Conservation (phyloP, 2,888 invertebrate species). For the Leucoptera coffeella region DNA sequence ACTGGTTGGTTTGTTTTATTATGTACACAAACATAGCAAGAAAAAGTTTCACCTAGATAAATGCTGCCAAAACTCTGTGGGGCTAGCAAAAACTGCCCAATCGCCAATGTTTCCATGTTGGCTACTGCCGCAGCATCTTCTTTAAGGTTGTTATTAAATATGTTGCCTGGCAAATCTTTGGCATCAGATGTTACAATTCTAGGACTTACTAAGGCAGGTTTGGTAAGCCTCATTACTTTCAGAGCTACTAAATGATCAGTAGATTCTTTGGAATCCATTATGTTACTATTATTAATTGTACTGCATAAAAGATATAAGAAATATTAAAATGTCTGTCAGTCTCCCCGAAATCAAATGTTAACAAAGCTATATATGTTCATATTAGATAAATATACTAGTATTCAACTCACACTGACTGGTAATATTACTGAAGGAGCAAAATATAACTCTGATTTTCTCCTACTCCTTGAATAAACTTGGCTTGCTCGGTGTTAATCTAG, state of each 20-base stretch:
- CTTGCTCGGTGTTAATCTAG: too few species aligned
- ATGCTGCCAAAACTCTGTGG: conserved; percentile 98
- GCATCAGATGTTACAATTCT: conserved; percentile 78
- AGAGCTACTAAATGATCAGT: conserved; percentile 57
- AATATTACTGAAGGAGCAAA: too few species aligned
- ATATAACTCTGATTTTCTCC: too few species aligned
- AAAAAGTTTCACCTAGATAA: conserved; percentile 96
- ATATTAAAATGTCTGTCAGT: too few species aligned
- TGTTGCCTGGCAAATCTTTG: conserved; percentile 77
- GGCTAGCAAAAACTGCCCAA: conserved; percentile 84
- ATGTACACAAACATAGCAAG: conserved; percentile 94
- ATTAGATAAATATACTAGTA: too few species aligned
- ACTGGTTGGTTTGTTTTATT: conserved; percentile 87
- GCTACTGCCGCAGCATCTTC: conserved; percentile 79
- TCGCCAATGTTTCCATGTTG: conserved; percentile 74
- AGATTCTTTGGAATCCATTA: conserved; percentile 57
- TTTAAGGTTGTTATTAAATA: conserved; percentile 70
- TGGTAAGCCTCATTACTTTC: conserved; percentile 90
- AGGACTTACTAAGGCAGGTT: conserved; percentile 81
- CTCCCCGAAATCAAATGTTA: too few species aligned
- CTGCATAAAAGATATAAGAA: too few species aligned
- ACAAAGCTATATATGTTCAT: too few species aligned
- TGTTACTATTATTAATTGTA: too few species aligned
- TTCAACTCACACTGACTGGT: too few species aligned
- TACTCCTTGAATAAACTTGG: too few species aligned